A percentile compares a stretch with the other conserved stretches of the same genome.
phyloP scores from a whole-genome alignment of 2,113 vertebrate genomes.

The western clawed frog (Xenopus tropicalis) region DNA sequence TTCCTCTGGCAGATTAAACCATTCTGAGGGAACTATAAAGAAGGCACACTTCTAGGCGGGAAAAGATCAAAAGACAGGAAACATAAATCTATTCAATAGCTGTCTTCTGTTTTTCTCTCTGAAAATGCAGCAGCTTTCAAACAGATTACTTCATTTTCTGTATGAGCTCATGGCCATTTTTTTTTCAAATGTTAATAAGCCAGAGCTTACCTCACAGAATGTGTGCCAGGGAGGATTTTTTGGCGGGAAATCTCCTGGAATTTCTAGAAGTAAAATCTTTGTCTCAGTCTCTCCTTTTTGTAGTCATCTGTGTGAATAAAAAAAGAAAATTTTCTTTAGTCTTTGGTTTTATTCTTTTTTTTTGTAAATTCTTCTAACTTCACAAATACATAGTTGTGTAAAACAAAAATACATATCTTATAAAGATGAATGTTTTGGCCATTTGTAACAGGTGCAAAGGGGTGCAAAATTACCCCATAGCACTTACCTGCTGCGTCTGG shows the following conservation, averaged over 20 bases:
- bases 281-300: too few species aligned
- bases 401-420: too few species aligned
- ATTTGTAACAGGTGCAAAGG: too few species aligned
- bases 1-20: constrained; percentile 10
- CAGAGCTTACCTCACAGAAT: neutral
- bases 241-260: constrained; percentile 5
- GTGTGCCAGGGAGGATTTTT: constrained; percentile 3
- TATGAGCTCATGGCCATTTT: constrained; percentile 32
- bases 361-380: too few species aligned
- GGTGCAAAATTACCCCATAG: too few species aligned
- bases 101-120: neutral
- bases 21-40: constrained; percentile 14
- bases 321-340: too few species aligned
- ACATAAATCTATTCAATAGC: constrained; percentile 10
- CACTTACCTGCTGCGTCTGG: too few species aligned
- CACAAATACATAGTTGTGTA: too few species aligned
- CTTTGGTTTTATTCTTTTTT: too few species aligned
- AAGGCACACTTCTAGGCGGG: constrained; percentile 35
- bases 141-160: constrained; percentile 14
- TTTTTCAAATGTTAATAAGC: constrained; percentile 11
- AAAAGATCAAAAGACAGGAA: constrained; percentile 41
- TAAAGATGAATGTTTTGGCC: too few species aligned
- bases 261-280: neutral
- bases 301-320: too few species aligned
- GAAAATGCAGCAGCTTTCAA: constrained; percentile 1